Percentiles rank a stretch among this genome's conserved stretches.
phyloP scores from a whole-genome alignment of 1,140 invertebrate species.

The Gryllus bimaculatus region DNA sequence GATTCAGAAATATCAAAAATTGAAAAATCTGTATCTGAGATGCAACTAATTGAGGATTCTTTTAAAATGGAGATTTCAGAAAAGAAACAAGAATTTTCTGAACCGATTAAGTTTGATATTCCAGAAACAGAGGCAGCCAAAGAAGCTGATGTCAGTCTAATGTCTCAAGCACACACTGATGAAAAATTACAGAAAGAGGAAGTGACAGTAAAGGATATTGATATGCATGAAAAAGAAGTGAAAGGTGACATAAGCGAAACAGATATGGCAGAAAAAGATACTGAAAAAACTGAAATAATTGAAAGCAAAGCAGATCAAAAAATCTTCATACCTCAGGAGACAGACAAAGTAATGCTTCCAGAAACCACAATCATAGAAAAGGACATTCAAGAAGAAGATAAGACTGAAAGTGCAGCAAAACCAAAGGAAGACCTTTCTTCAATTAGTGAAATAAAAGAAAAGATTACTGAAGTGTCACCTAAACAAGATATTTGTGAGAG shows the following conservation, averaged over 20 bases:
- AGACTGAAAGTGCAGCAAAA: constrained; percentile 13
- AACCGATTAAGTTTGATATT: background rate
- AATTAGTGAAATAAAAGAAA: too few species aligned
- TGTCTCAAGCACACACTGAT: background rate
- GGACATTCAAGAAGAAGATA: constrained; percentile 18
- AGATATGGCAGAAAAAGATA: constrained; percentile 15
- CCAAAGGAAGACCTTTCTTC: too few species aligned
- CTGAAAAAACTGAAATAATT: constrained; percentile 17
- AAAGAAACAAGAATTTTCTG: background rate
- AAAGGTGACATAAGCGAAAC: background rate
- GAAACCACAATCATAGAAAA: constrained; percentile 19
- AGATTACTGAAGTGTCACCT: too few species aligned
- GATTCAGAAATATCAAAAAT: too few species aligned
- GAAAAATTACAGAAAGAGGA: background rate
- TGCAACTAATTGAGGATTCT: background rate
- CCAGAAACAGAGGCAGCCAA: background rate
- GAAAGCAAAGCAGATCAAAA: constrained; percentile 22
- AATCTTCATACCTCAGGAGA: background rate
- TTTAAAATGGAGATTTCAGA: background rate
- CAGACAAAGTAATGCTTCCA: constrained; percentile 18
- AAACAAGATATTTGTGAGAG: too few species aligned
- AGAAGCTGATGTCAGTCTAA: background rate
- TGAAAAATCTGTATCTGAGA: background rate
- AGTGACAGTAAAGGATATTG: background rate
- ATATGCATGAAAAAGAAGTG: background rate